phyloP scores from a whole-genome alignment of 1,140 invertebrate genomes.

The Megathymus violae region DNA sequence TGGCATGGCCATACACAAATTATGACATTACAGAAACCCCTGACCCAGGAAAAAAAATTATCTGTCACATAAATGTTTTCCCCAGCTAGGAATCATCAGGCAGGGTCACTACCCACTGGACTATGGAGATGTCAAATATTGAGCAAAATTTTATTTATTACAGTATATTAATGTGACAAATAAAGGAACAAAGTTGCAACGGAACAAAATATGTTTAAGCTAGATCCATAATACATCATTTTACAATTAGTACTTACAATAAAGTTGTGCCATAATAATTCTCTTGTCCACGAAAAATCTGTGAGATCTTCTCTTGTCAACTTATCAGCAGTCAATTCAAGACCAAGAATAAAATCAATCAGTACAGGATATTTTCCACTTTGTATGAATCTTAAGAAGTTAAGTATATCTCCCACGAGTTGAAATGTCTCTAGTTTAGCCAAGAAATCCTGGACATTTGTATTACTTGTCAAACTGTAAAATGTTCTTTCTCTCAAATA shows the following conservation, averaged over 20 bases:
- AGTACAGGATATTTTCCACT: slow-evolving; percentile 85
- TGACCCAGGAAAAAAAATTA: no score
- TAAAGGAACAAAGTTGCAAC: no score
- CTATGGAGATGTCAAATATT: no score
- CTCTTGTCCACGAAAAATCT: slow-evolving; percentile 86
- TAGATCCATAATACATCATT: background rate
- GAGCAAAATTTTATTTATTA: no score
- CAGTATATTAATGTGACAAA: no score
- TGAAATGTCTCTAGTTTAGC: slow-evolving; percentile 82
- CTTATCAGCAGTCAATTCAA: slow-evolving; percentile 79
- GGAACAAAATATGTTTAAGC: no score
- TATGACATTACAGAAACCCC: no score
- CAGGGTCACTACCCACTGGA: no score
- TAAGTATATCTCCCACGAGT: slow-evolving; percentile 84
- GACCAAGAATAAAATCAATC: slow-evolving; percentile 84
- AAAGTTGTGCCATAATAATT: slow-evolving; percentile 88
- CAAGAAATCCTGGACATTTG: slow-evolving; percentile 79
- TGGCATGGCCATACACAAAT: no score
- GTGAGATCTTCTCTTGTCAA: slow-evolving; percentile 80
- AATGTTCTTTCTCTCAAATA: slow-evolving; percentile 84
- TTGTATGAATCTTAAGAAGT: slow-evolving; percentile 86
- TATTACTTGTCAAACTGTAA: slow-evolving; percentile 79
- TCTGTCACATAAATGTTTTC: no score
- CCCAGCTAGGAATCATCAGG: no score
- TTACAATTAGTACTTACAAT: slow-evolving; percentile 80